These are phyloP conservation scores for Anastrepha obliqua DNA, from an alignment of 1,140 invertebrate species.

Conservation along the genomic window DNA sequence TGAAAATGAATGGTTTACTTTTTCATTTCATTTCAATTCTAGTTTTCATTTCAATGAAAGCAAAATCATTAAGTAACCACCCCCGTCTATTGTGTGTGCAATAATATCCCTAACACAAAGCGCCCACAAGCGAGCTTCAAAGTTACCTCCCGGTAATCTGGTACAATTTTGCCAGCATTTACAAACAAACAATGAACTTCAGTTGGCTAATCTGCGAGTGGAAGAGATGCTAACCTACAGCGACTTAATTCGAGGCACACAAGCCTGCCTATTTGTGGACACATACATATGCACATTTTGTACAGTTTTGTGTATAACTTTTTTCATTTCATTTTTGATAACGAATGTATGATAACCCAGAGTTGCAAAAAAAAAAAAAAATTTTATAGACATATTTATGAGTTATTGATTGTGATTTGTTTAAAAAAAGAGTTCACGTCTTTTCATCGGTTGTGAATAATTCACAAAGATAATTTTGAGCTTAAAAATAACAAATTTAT, in stretches of 20 bases:
- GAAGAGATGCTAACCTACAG: not conserved
- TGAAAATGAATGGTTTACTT: too few relatives aligned
- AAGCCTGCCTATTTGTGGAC: not conserved
- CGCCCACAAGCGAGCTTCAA: not conserved
- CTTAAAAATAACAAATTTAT: too few relatives aligned
- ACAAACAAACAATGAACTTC: constrained; percentile 19
- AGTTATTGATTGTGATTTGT: too few relatives aligned
- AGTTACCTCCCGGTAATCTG: constrained; percentile 4
- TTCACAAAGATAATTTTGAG: too few relatives aligned
- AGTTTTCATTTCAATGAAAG: not conserved
- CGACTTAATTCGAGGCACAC: not conserved
- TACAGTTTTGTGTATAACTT: not conserved
- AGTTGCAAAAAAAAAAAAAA: too few relatives aligned
- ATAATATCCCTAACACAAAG: not conserved
- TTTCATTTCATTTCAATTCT: too few relatives aligned
- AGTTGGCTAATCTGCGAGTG: constrained; percentile 24
- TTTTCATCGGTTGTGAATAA: too few relatives aligned
- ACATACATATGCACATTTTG: not conserved
- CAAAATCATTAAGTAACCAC: not conserved
- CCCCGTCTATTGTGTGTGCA: not conserved
- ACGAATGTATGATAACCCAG: too few relatives aligned
- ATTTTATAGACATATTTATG: too few relatives aligned
- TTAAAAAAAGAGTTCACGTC: too few relatives aligned
- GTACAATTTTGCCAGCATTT: not conserved
- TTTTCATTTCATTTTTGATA: too few relatives aligned